These are phyloP conservation scores for Eledone cirrhosa DNA, from an alignment of 2,888 invertebrate genomes.

Conservation along the genomic window DNA sequence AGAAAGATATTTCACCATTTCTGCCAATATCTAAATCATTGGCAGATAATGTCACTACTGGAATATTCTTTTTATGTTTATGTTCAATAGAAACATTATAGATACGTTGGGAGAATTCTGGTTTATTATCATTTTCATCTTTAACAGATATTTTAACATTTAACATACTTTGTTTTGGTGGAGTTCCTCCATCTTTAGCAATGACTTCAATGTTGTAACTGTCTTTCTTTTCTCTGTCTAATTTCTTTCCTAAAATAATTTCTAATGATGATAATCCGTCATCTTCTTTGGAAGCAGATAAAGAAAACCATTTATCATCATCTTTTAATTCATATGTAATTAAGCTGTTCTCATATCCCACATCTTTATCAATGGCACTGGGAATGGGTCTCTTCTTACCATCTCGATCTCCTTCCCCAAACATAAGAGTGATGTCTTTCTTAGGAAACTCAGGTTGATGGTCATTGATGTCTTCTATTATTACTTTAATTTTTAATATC, in stretches of 20 bases:
- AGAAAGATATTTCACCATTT: not conserved
- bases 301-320: not conserved
- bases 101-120: conserved; percentile 30
- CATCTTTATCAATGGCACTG: not conserved
- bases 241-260: not conserved
- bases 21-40: not conserved
- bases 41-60: not conserved
- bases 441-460: conserved; percentile 31
- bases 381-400: conserved; percentile 1
- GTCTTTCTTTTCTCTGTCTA: conserved; percentile 30
- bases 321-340: conserved; percentile 16
- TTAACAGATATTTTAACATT: conserved; percentile 29
- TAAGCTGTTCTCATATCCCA: not conserved
- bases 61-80: no score
- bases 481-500: no score
- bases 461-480: conserved; percentile 35
- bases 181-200: conserved; percentile 32
- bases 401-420: conserved; percentile 30
- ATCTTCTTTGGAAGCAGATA: not conserved
- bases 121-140: conserved; percentile 37
- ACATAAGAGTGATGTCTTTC: not conserved
- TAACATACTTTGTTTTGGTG: conserved; percentile 17
- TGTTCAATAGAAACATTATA: no score
- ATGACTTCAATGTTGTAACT: conserved; percentile 24
- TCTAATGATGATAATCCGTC: conserved; percentile 9